phyloP scores from a whole-genome alignment of 2,797 vertebrate genomes.

The Megaceryle alcyon region DNA sequence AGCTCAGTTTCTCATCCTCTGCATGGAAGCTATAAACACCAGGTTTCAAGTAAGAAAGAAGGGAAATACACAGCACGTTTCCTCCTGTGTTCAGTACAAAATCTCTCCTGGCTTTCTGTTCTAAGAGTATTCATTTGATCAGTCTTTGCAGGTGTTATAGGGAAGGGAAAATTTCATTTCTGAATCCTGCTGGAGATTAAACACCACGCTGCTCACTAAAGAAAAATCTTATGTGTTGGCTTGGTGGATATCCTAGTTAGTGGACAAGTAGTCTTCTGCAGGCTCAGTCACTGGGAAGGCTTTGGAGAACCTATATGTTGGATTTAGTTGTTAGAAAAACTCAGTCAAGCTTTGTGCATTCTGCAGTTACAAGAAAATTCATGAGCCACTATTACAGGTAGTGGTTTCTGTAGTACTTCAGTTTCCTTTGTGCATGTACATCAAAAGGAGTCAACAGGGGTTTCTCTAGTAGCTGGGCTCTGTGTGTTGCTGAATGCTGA shows the following conservation, averaged over 20 bases:
- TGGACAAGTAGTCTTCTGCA: not conserved
- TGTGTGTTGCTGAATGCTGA: not conserved
- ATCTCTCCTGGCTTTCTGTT: not conserved
- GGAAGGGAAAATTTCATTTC: not conserved
- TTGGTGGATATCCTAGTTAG: not conserved
- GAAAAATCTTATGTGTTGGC: not conserved
- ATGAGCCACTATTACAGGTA: not conserved
- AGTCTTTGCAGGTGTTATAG: not conserved
- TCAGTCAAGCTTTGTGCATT: not conserved
- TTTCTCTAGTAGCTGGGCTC: not conserved
- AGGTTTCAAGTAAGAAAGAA: not conserved
- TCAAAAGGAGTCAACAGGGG: not conserved
- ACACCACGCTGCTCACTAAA: not conserved
- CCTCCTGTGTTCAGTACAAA: not conserved
- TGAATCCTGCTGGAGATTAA: constrained; percentile 9
- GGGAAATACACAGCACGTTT: not conserved
- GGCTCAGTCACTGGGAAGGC: not conserved
- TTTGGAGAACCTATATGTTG: not conserved
- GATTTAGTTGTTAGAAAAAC: not conserved
- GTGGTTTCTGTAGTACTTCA: not conserved
- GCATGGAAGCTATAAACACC: not conserved
- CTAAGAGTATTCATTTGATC: not conserved
- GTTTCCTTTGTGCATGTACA: not conserved
- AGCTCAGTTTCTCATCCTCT: not conserved
- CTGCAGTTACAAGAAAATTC: not conserved